Evolutionary conservation across 2,888 invertebrate species (phyloP), one percentile per base, ranked within the genome.

Genomic region (Stramonita haemastoma): DNA sequence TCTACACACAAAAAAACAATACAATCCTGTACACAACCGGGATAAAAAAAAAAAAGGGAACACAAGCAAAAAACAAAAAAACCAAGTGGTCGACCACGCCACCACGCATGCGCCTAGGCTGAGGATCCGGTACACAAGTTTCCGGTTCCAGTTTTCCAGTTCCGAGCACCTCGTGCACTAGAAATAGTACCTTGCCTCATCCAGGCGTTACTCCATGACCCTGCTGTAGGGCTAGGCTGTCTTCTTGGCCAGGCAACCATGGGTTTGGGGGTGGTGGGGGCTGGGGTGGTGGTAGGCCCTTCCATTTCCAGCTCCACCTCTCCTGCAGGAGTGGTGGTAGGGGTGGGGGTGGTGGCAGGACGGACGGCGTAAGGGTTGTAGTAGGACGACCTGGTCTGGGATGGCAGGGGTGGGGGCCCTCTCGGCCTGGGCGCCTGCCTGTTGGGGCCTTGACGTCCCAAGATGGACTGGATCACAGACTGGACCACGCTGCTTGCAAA

Each of bases 241-340:
- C 36, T 29, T 77, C 29, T n/a, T 19, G 36, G n/a, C 81, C 81
- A 81, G 15, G 81, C 34, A 19, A 19, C 26, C 32, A 79, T 29
- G 11, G 81, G 34, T 0, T 34, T 81, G 81, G 81, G 81, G 22
- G 81, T 36, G 13, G 70, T 34, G 36, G 81, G 36, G 36, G 2
- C 19, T 15, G 85, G 22, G 56, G 85, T 85, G 56, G 85, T 85
- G 26, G 57, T 85, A n/a, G 85, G 56, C 29, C 56, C 85, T 57
- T 85, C 85, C 57, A 85, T n/a, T n/a, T 85, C 85, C 56, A 36
- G 29, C 57, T 85, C 85, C 57, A 85, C 57, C 85, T 85, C 85
- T 19, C 56, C 81, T 22, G 22, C 36, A 6, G 81, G 81, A 8
- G 81, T 81, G 81, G 81, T 81, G 81, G 81, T 34, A 36, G 81